Evolutionary conservation across 2,113 vertebrate genomes (phyloP).

Genomic region (Cisticola juncidis): DNA sequence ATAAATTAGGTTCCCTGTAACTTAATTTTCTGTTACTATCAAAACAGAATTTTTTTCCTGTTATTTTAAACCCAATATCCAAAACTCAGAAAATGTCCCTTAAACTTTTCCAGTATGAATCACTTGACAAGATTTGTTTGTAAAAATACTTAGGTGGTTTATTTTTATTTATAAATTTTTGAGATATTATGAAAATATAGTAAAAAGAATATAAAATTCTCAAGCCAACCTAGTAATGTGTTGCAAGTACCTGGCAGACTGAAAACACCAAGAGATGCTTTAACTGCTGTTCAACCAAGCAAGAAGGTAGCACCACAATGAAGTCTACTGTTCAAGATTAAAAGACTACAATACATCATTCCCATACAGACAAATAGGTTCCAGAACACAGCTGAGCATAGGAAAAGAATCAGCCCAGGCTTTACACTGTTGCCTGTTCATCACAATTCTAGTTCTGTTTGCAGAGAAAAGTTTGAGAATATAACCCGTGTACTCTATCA

Average conservation of each 20-base stretch:
- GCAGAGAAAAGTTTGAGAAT: not conserved
- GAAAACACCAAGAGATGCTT: not conserved
- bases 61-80: not conserved
- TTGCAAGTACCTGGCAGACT: not conserved
- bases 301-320: not conserved
- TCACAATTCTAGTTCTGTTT: not conserved
- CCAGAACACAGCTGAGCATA: fast-evolving
- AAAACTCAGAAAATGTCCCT: not conserved
- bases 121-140: not conserved
- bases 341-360: not conserved
- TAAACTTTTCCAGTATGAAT: not conserved
- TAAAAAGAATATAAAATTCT: not conserved
- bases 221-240: not conserved
- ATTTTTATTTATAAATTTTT: not conserved
- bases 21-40: not conserved
- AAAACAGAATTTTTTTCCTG: not conserved
- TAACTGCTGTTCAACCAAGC: not conserved
- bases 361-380: not conserved
- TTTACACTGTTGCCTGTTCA: not conserved
- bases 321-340: not conserved
- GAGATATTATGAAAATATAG: not conserved
- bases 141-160: not conserved
- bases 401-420: not conserved
- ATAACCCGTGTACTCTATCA: not conserved
- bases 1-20: not conserved